Evolutionary conservation across 2,113 vertebrate species (phyloP), one percentile per base, ranked within the genome.

Genomic region (Opisthocomus hoazin): DNA sequence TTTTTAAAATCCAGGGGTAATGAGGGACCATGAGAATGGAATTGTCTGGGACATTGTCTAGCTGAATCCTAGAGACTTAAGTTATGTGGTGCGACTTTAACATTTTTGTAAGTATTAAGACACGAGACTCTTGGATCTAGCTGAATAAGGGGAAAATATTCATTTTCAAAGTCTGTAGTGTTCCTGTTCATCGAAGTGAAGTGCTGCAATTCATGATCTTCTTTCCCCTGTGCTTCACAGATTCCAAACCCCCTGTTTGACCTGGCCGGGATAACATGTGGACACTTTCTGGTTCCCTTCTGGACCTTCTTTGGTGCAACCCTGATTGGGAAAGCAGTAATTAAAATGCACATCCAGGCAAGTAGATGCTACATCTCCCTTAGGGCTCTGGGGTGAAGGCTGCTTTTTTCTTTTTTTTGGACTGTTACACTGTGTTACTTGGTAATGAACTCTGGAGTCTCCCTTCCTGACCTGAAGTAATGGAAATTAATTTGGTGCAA

Each of bases 251-350:
- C 99, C 39, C 97, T 99, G 26, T 99, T 99, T 66, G 99, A 99
- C 97, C 98, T 99, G 96, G 99, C 99, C 51, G 99, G 99, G 95
- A 99, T 99, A 95, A 99, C 98, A 15, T 99, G 98, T 93, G 98
- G 98, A 77, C 98, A 99, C 94, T 99, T 99, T 84, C 97, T 99
- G 65, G 99, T 99, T 94, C 99, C 99, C 53, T 99, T 99, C 94
- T 99, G 99, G 99, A 99, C 99, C 43, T 99, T 99, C 98, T 99
- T 99, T 95, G 99, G 99, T 87, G 99, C 99, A n/a, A 99, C 99
- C 53, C 94, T 99, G 41, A 98, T 99, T 90, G 99, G 99, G 93
- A 99, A 99, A 98, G 99, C 99, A 53, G 98, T 99, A 86, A 98
- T 99, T 95, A 99, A 99, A 98, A 99, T 99, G 99, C 99, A 99